Evolutionary conservation across 2,888 invertebrate species (phyloP), one percentile per base, ranked within the genome.

Genomic region (Drosophila algonquin): DNA sequence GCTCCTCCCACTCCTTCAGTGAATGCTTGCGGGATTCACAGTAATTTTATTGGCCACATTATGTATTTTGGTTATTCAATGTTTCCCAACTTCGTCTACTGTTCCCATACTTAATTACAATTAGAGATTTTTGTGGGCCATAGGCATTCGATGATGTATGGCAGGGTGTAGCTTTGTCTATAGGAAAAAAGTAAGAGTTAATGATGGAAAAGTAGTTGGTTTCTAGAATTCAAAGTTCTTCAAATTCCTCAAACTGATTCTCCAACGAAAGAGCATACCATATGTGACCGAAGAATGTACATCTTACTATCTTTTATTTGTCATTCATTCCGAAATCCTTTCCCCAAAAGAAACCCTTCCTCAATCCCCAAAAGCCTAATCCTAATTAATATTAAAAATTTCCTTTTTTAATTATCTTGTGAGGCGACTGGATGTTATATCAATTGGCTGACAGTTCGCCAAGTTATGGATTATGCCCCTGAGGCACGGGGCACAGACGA

Each of bases 401-500:
- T 56, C n/a, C 48, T 35, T 3, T 63, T 64, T 67, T 67, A 67
- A 63, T 67, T 53, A 60, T 14, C 52, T 69, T 47, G 50, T 63
- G 63, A 52, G 30, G 32, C 32, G 18, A 46, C 55, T 67, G 68
- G 71, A 79, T 68, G 81, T 71, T 80, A 79, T 89, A 89, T 88
- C 89, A 89, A 89, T 89, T 83, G 89, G 74, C 81, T 80, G 85
- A 73, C 81, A 79, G 68, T 75, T 75, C 79, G 75, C 81, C 76
- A 85, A 85, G 79, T 89, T 90, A 90, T 89, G 89, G 89, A 90
- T 90, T 89, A 89, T 83, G 78, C 89, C 90, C 90, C 78, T 67
- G 90, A 81, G 90, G 84, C 79, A 76, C 72, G 80, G 81, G 79
- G 35, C 77, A 70, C 24, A 32, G 74, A 65, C 69, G 47, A 35